These are phyloP conservation scores for Helicoverpa armigera DNA, from an alignment of 1,140 invertebrate genomes.

Conservation along the genomic window DNA sequence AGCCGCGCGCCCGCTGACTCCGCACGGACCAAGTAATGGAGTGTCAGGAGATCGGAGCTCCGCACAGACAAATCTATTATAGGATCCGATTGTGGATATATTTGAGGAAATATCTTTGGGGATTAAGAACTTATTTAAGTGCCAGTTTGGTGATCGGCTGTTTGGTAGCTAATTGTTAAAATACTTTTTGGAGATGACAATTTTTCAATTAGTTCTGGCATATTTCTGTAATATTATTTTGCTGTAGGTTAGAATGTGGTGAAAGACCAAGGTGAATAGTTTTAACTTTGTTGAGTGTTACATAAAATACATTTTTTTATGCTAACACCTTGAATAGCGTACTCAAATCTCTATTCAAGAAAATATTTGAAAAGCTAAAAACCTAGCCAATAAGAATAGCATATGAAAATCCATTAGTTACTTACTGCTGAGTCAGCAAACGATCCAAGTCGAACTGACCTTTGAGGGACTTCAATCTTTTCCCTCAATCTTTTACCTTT, in stretches of 20 bases:
- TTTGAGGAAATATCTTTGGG: background rate
- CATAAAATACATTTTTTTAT: too few relatives aligned
- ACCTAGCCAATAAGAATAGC: background rate
- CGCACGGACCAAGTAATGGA: conserved; percentile 15
- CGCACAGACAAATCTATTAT: conserved; percentile 10
- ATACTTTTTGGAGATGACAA: too few relatives aligned
- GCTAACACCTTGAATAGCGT: too few relatives aligned
- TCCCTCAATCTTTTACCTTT: background rate
- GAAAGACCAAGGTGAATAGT: too few relatives aligned
- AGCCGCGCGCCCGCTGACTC: conserved; percentile 13
- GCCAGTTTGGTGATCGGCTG: too few relatives aligned
- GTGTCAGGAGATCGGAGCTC: conserved; percentile 1
- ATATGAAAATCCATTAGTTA: conserved; percentile 11
- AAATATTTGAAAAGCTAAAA: background rate
- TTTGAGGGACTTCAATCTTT: background rate
- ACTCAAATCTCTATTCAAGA: too few relatives aligned
- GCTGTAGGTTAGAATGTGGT: too few relatives aligned
- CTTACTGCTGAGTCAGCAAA: conserved; percentile 15
- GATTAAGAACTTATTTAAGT: background rate
- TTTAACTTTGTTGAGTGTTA: too few relatives aligned
- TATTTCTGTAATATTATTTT: too few relatives aligned
- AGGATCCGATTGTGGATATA: conserved; percentile 8
- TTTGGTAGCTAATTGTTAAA: too few relatives aligned
- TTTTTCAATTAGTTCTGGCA: too few relatives aligned
- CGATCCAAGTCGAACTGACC: conserved; percentile 9